Conservation (phyloP, 2,113 vertebrate species). For the Paratilapia polleni region DNA sequence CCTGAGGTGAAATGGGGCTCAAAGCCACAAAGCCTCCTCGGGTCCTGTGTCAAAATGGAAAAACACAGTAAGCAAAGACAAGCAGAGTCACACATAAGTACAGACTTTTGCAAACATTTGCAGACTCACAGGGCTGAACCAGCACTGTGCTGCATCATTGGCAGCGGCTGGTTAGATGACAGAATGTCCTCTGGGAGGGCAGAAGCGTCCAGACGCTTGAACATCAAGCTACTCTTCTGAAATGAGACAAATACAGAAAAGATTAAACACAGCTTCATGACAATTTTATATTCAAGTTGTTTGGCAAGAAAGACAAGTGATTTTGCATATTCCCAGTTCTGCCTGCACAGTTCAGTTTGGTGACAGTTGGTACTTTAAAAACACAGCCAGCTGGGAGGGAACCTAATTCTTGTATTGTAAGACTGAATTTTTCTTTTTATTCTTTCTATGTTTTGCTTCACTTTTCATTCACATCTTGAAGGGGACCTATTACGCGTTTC, state of each 20-base stretch:
- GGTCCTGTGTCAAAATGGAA: constrained; percentile 80
- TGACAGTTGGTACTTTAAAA: too few species aligned
- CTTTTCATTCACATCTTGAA: too few species aligned
- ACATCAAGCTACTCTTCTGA: constrained; percentile 93
- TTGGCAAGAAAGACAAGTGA: not conserved
- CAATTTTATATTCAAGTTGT: not conserved
- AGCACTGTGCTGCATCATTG: constrained; percentile 90
- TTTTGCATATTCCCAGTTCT: too few species aligned
- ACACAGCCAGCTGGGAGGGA: too few species aligned
- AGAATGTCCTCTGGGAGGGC: constrained; percentile 92
- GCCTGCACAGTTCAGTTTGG: too few species aligned
- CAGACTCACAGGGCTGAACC: constrained; percentile 91
- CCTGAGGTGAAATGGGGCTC: constrained; percentile 94
- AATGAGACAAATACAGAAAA: constrained; percentile 5
- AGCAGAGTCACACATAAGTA: not conserved
- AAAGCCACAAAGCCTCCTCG: constrained; percentile 90
- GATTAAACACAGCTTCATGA: not conserved
- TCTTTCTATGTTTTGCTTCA: too few species aligned
- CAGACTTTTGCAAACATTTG: not conserved
- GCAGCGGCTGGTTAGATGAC: constrained; percentile 89
- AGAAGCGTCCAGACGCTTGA: constrained; percentile 93
- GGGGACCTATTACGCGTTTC: too few species aligned
- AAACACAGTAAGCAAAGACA: constrained; percentile 10
- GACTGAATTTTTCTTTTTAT: too few species aligned
- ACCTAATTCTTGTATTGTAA: too few species aligned